These are phyloP conservation scores for Parotia lawesii DNA, from an alignment of 2,113 vertebrate species.

Conservation along the genomic window DNA sequence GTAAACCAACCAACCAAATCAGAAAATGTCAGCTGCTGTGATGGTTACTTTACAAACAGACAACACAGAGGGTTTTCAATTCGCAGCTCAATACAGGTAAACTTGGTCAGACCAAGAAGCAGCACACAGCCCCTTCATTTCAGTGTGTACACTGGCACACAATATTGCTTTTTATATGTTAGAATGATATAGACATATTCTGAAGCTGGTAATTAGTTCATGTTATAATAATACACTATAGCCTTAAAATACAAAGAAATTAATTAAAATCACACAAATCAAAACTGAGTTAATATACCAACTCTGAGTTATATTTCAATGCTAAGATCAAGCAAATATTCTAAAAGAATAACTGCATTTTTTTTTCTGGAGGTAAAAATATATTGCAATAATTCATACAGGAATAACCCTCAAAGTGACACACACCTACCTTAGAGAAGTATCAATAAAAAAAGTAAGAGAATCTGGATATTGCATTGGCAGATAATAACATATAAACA, in stretches of 20 bases:
- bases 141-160: background rate
- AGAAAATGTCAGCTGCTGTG: background rate
- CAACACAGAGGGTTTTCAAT: background rate
- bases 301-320: background rate
- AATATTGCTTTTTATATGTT: background rate
- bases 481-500: background rate
- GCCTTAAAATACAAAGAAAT: background rate
- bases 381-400: background rate
- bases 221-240: background rate
- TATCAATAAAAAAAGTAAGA: background rate
- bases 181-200: background rate
- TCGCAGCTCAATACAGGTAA: background rate
- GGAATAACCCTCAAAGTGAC: background rate
- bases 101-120: background rate
- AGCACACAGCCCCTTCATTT: background rate
- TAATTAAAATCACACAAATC: background rate
- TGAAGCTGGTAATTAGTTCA: background rate
- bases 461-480: background rate
- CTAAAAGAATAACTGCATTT: background rate
- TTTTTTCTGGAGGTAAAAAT: background rate
- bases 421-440: background rate
- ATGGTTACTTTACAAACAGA: accelerated
- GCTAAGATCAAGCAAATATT: background rate
- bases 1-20: background rate
- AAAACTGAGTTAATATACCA: background rate